phyloP scores from a whole-genome alignment of 2,888 invertebrate genomes.

The Cataglyphis rosenhaueri region DNA sequence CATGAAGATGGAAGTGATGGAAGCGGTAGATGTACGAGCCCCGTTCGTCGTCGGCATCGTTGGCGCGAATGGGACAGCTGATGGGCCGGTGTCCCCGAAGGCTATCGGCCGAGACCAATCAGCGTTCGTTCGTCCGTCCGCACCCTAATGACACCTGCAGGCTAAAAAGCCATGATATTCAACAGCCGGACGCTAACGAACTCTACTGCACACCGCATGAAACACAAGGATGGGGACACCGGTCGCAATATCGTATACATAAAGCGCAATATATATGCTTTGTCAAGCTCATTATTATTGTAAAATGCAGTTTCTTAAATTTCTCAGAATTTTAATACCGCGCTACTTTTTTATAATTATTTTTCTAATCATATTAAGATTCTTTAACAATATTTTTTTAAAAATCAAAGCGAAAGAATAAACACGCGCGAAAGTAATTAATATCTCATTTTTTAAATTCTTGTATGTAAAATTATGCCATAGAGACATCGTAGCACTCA shows the following conservation, averaged over 20 bases:
- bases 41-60: slow-evolving; percentile 52
- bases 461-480: not conserved
- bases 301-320: not conserved
- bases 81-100: slow-evolving; percentile 82
- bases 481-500: not conserved
- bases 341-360: not conserved
- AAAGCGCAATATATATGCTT: not conserved
- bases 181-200: slow-evolving; percentile 81
- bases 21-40: slow-evolving; percentile 38
- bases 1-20: slow-evolving; percentile 33
- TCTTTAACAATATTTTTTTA: not conserved
- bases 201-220: slow-evolving; percentile 58
- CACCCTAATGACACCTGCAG: slow-evolving; percentile 84
- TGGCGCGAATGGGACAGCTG: slow-evolving; percentile 82
- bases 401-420: not conserved
- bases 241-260: not conserved
- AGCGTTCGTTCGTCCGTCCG: slow-evolving; percentile 79
- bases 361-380: not conserved
- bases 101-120: slow-evolving; percentile 83
- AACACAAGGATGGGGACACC: slow-evolving; percentile 13
- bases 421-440: not conserved
- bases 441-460: not conserved
- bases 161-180: slow-evolving; percentile 84
- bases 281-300: not conserved
- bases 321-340: not conserved